Base-by-base conservation (phyloP, 2,113 vertebrate species). In the Seriola dumerili region DNA sequence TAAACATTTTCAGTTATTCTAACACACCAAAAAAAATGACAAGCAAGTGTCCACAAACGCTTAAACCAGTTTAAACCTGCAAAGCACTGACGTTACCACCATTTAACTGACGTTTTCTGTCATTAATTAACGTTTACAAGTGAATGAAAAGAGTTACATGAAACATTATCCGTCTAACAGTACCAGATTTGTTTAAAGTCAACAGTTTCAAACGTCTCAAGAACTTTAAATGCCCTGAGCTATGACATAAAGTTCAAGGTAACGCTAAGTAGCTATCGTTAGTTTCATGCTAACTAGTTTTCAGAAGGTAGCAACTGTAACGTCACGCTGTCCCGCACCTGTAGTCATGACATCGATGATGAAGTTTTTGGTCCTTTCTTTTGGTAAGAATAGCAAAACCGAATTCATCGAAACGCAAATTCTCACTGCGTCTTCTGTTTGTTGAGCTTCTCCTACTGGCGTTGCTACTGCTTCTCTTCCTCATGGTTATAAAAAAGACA, bases 261-360 rank as follows among this genome's bases (percentile, higher is more conserved):
- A 34, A 61, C 16, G 14, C 16, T 36, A 36, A n/a, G 17, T 11
- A 38, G 19, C 10, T 12, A 10, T 29, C 4, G 4, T 38, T 40
- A 63, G 19, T 21, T 10, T 23, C n/a, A 54, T 3, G 36, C 61
- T 38, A 63, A 63, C 38, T 55, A 71, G 21, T 5, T n/a, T 29
- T 6, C 16, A 21, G 11, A 8, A 59, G 62, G 21, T 55, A 59
- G 2, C 59, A 9, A 62, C 59, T 21, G 57, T 17, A 4, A 5
- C 17, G 16, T 59, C 1, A 13, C 25, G 19, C 8, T 23, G 59
- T 62, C 6, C 10, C 67, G 54, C 87, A 95, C 94, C 94, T 95
- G 93, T 95, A 96, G 0, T 93, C 85, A 50, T 95, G 93, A 76
- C 81, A 88, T 74, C 93, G 78, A 62, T 94, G 92, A 61, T 90